Percentiles rank a stretch among this genome's conserved stretches.
phyloP scores from a whole-genome alignment of 2,797 vertebrate species.

The Parotocinclus haroldoi region DNA sequence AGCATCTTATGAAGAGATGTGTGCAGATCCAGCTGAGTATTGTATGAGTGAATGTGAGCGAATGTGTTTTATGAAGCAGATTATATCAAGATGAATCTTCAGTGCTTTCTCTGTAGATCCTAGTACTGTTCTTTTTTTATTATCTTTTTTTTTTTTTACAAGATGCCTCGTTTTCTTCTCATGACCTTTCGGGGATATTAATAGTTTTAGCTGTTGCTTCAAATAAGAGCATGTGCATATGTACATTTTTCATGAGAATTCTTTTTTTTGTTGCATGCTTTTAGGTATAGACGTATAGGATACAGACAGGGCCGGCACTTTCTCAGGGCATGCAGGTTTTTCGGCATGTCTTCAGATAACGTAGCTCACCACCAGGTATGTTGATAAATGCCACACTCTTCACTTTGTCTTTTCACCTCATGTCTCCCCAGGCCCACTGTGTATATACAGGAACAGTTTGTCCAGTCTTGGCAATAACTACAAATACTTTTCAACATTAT shows the following conservation, averaged over 20 bases:
- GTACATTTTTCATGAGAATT: slow-evolving; percentile 14
- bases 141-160: slow-evolving; percentile 7
- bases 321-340: slow-evolving; percentile 30
- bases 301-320: slow-evolving; percentile 17
- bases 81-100: slow-evolving; percentile 3
- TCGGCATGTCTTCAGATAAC: slow-evolving; percentile 38
- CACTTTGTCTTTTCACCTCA: slow-evolving; percentile 19
- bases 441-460: slow-evolving; percentile 30
- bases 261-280: slow-evolving; percentile 35
- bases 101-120: not conserved
- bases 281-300: slow-evolving; percentile 24
- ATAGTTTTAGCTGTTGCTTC: slow-evolving; percentile 12
- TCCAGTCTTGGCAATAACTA: slow-evolving; percentile 48
- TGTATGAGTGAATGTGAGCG: not conserved
- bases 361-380: slow-evolving; percentile 42
- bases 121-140: not conserved
- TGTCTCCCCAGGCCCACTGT: slow-evolving; percentile 27
- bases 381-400: slow-evolving; percentile 14
- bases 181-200: not conserved
- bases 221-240: slow-evolving; percentile 30
- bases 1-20: slow-evolving; percentile 13
- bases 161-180: slow-evolving; percentile 27
- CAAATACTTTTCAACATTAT: slow-evolving; percentile 38
- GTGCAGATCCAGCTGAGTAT: not conserved
- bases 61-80: not conserved